A percentile compares a stretch with the other conserved stretches of the same genome.
Evolutionary conservation across 1,140 invertebrate genomes (phyloP).

Genomic region (Spodoptera frugiperda): DNA sequence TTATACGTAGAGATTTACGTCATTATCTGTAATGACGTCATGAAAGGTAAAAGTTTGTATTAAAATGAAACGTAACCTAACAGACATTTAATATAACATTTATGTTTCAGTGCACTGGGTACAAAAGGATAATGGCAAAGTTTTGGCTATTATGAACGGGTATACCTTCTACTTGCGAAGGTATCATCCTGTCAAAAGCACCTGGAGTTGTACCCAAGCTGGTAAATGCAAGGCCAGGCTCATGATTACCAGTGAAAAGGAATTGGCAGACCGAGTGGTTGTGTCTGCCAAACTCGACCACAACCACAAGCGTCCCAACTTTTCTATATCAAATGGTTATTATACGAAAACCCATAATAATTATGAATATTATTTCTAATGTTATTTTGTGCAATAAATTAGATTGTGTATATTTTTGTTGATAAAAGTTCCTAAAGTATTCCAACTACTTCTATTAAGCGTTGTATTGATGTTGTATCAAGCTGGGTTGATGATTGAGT

Average conservation of each 20-base stretch:
- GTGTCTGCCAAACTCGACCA: constrained; percentile 43
- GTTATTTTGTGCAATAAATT: not conserved
- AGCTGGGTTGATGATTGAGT: too few relatives aligned
- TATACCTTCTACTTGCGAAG: constrained; percentile 52
- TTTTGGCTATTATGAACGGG: constrained; percentile 48
- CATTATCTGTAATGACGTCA: too few relatives aligned
- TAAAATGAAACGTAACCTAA: too few relatives aligned
- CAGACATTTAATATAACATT: not conserved
- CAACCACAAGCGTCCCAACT: constrained; percentile 52
- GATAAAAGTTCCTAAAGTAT: not conserved
- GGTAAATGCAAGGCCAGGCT: constrained; percentile 36
- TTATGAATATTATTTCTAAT: not conserved
- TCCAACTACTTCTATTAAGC: not conserved
- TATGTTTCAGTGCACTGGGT: constrained; percentile 48
- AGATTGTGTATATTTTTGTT: not conserved
- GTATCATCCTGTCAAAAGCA: not conserved
- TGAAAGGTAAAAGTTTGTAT: too few relatives aligned
- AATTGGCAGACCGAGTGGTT: not conserved
- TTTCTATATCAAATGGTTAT: constrained; percentile 54
- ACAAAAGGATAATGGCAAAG: constrained; percentile 46
- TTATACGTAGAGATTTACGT: too few relatives aligned
- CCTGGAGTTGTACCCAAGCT: constrained; percentile 52
- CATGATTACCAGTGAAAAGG: not conserved
- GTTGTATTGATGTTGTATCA: too few relatives aligned
- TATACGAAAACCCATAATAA: constrained; percentile 52